Evolutionary conservation across 1,140 invertebrate genomes (phyloP).

Genomic region (Drosophila suzukii): DNA sequence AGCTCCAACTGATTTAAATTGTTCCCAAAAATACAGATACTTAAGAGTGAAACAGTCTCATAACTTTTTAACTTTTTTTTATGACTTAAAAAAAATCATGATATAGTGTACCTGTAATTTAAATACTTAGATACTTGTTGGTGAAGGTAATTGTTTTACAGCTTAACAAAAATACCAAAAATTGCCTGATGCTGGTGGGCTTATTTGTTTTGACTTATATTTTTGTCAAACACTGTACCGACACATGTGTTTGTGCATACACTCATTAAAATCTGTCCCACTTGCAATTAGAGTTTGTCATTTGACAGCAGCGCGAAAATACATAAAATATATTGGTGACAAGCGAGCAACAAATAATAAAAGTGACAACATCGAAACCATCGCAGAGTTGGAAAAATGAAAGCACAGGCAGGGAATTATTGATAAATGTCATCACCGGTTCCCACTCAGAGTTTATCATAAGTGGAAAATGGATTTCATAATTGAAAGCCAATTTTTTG

Average conservation of each 20-base stretch:
- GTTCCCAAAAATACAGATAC: neutral
- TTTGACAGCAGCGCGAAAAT: slow-evolving; percentile 67
- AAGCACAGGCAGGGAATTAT: slow-evolving; percentile 8
- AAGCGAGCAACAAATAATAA: slow-evolving; percentile 46
- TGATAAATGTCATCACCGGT: slow-evolving; percentile 37
- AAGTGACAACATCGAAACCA: slow-evolving; percentile 32
- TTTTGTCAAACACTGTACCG: slow-evolving; percentile 1
- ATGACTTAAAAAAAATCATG: too few relatives aligned
- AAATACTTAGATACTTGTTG: too few relatives aligned
- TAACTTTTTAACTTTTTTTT: neutral
- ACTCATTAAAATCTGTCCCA: slow-evolving; percentile 76
- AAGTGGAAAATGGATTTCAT: slow-evolving; percentile 28
- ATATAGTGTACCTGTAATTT: too few relatives aligned
- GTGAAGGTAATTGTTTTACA: neutral
- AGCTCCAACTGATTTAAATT: slow-evolving; percentile 13
- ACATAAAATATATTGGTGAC: slow-evolving; percentile 63
- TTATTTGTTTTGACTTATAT: neutral
- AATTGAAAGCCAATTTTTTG: neutral
- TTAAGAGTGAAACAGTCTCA: too few relatives aligned
- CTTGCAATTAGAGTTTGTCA: slow-evolving; percentile 80
- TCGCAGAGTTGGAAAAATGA: slow-evolving; percentile 1
- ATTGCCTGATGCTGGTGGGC: too few relatives aligned
- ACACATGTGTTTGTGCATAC: slow-evolving; percentile 10
- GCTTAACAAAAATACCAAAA: too few relatives aligned
- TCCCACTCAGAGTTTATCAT: neutral